Base-by-base conservation (phyloP, 2,797 vertebrate genomes). In the Pseudopleuronectes americanus region DNA sequence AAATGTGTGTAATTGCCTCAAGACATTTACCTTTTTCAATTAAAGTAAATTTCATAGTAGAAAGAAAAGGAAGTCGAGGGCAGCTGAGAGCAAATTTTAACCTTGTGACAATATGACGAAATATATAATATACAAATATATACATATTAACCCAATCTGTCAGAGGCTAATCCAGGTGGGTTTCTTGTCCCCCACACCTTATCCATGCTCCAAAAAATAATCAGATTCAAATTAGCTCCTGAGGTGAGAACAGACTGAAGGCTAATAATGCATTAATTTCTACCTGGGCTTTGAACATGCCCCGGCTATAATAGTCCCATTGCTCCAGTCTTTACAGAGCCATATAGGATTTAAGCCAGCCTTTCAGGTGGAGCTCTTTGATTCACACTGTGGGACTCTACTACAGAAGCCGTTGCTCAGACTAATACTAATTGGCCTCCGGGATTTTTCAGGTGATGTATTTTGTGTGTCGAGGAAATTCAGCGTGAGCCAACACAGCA, bases 371-470 rank as follows among this genome's bases (percentile, higher is more conserved):
- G 3, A 66, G 77, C 59, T 71, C 77, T 89, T 83, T 83, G 77
- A 75, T 60, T 84, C 71, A 64, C 63, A 53, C 71, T 49, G 61
- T 52, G 79, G 47, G 79, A 73, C 79, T 86, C 81, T 78, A 57
- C 65, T 75, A 71, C 64, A 71, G 49, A 71, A 64, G 70, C 66
- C 57, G 43, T 49, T 71, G 65, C 69, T 74, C 73, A 58, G 63
- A 84, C 86, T 89, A 80, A 82, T 88, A 81, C 87, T 91, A 88
- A 92, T 92, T 88, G 91, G 87, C 74, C 77, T 68, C 8, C 64
- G 74, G 84, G 76, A 76, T 89, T 87, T 85, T 89, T 90, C 86
- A 86, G 38, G 71, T 91, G 89, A 93, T 92, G 84, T 88, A 91
- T 92, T 89, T 88, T 43, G 70, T 81, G 71, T 90, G 88, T 91